Base-by-base conservation (phyloP, 2,888 invertebrate genomes). In the Ophion ventricosus region DNA sequence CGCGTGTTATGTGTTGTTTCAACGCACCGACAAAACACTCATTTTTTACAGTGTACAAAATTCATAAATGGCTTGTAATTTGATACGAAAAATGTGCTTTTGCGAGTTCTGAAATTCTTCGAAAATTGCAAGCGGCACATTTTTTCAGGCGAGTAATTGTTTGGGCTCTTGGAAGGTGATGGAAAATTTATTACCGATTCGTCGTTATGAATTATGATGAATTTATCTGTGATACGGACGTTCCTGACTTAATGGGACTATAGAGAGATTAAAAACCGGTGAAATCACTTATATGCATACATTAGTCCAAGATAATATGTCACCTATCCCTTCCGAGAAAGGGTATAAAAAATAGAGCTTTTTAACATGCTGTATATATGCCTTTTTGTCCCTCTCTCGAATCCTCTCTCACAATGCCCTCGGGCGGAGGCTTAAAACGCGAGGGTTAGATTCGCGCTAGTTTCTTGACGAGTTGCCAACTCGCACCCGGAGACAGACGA, bases 401-500 rank as follows among this genome's bases (percentile, higher is more conserved):
- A 49, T 75, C 17, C 29, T 70, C 76, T 76, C 63, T 78, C 88
- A 90, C 89, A 90, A 87, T 88, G 85, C 85, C 79, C 72, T 72
- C 66, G 72, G 49, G 77, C 35, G 23, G 35, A 73, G 82, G 82
- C 79, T 85, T 82, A 80, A 84, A 85, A 85, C 81, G 79, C 79
- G 81, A 83, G 87, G 82, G 91, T 92, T 93, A 92, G 92, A 92
- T 91, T 92, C 92, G 90, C 91, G 91, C 91, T 89, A 91, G 91
- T 91, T 92, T 92, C 92, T 93, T 93, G 93, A 92, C 92, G 92
- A 91, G 91, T 91, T 93, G 93, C 93, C 93, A 93, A 93, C 91
- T 92, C 90, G 89, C 90, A 87, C 89, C 49, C 88, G 89, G 90
- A 88, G 89, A 86, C 85, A 73, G 87, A 87, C 83, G 87, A 85